phyloP scores from a whole-genome alignment of 2,113 vertebrate species.

The Carassius carassius region DNA sequence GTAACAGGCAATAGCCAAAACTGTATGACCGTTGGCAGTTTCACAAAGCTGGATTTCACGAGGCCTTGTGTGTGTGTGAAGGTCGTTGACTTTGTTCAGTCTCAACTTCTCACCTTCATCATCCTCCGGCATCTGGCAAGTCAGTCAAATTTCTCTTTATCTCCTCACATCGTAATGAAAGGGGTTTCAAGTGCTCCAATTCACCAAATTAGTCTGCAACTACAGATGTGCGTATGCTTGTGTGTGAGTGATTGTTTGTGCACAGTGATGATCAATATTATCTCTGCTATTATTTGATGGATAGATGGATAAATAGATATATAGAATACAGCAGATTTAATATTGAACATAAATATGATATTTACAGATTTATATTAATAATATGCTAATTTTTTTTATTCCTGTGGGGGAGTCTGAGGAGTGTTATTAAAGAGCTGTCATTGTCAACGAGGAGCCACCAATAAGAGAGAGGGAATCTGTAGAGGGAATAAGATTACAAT shows the following conservation, averaged over 20 bases:
- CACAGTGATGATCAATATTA: neutral
- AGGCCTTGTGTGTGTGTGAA: neutral
- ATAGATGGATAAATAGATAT: no score
- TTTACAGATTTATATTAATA: no score
- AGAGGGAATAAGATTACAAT: no score
- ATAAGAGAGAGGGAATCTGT: no score
- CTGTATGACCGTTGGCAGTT: neutral
- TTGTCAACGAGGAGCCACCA: no score
- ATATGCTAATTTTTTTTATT: no score
- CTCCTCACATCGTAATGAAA: slow-evolving; percentile 26
- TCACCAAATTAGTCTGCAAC: slow-evolving; percentile 64
- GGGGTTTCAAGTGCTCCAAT: slow-evolving; percentile 41
- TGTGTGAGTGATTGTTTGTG: neutral
- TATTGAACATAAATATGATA: no score
- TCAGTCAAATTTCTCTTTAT: slow-evolving; percentile 37
- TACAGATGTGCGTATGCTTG: slow-evolving; percentile 33
- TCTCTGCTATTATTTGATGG: no score
- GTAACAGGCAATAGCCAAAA: neutral
- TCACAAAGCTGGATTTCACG: neutral
- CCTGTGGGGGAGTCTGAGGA: no score
- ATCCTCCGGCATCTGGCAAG: neutral
- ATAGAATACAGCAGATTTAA: no score
- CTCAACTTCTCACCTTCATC: neutral
- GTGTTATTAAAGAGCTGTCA: no score
- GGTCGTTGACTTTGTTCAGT: neutral